Evolutionary conservation across 1,140 invertebrate species (phyloP).

Genomic region (Zaprionus africanus): DNA sequence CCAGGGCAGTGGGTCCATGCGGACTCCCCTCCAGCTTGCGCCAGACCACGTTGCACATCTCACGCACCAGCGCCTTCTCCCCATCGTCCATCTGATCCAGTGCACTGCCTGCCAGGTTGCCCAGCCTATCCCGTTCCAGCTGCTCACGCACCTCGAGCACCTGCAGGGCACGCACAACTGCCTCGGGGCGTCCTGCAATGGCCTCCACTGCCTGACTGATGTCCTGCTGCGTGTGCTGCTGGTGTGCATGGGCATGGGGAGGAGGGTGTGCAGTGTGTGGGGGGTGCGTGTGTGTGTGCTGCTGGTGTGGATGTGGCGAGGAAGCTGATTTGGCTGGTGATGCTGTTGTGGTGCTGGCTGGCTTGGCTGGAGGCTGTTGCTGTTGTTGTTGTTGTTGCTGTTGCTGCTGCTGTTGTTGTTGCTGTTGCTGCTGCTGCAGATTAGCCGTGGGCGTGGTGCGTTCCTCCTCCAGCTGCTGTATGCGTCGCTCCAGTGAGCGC

Average conservation of each 20-base stretch:
- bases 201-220: constrained; percentile 76
- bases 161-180: constrained; percentile 95
- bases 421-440: constrained; percentile 84
- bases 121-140: constrained; percentile 87
- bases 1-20: constrained; percentile 61
- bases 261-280: constrained; percentile 9
- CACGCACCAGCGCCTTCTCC: constrained; percentile 96
- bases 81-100: constrained; percentile 91
- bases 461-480: constrained; percentile 94
- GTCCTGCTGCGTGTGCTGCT: constrained; percentile 47
- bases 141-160: constrained; percentile 95
- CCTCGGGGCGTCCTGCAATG: constrained; percentile 90
- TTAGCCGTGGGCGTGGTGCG: constrained; percentile 86
- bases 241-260: constrained; percentile 6
- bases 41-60: constrained; percentile 97
- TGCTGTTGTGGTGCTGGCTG: constrained; percentile 83
- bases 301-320: constrained; percentile 48
- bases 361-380: constrained; percentile 84
- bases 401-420: constrained; percentile 83
- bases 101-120: constrained; percentile 75
- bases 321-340: constrained; percentile 82
- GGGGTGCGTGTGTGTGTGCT: constrained; percentile 6
- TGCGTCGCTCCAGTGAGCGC: constrained; percentile 92
- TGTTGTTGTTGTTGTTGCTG: constrained; percentile 88
- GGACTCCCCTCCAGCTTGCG: constrained; percentile 86